Base-by-base conservation (phyloP, 2,797 vertebrate genomes). In the Prunella strophiata region DNA sequence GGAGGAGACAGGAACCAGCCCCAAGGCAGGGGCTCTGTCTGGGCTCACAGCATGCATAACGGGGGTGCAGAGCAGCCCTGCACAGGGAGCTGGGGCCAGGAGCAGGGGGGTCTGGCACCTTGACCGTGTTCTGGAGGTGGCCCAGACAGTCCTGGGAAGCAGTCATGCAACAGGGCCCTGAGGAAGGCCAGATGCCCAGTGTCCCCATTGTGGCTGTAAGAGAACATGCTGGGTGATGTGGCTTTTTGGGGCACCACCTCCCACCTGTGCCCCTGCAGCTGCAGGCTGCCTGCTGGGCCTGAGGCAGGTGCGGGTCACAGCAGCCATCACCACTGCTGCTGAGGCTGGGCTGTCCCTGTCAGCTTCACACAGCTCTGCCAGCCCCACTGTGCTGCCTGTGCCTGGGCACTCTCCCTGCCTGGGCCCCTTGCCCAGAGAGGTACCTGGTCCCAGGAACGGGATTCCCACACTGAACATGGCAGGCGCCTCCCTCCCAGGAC, bases 1-100 rank as follows among this genome's bases (percentile, higher is more conserved):
- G 47, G 29, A 2, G 57, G 52, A 27, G 76, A 86, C 7, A 70
- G 96, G 91, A 70, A 84, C 85, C n/a, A 36, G 94, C 94, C 93
- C 93, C 88, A 43, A 2, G 4, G 48, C 22, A n/a, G 34, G 18
- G 84, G 71, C 71, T 78, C 81, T 5, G 4, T 45, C 57, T 8
- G 4, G 4, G 72, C 78, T 59, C 61, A 34, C 72, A 26, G 4
- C 17, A 3, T 27, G 38, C 61, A 22, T 1, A 3, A 8, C 1
- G 10, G 8, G 21, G 19, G 65, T 8, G 55, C 54, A 16, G 65
- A 42, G 74, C 57, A 48, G 52, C 57, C 38, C 30, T 1, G 4
- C 43, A 18, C 30, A 11, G 26, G 19, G 26, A 38, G 42, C 47
- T 59, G 42, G 57, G 38, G 25, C 16, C 50, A 19, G 50, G 38